Conservation (phyloP, 2,113 vertebrate species). For the Sialia sialis region DNA sequence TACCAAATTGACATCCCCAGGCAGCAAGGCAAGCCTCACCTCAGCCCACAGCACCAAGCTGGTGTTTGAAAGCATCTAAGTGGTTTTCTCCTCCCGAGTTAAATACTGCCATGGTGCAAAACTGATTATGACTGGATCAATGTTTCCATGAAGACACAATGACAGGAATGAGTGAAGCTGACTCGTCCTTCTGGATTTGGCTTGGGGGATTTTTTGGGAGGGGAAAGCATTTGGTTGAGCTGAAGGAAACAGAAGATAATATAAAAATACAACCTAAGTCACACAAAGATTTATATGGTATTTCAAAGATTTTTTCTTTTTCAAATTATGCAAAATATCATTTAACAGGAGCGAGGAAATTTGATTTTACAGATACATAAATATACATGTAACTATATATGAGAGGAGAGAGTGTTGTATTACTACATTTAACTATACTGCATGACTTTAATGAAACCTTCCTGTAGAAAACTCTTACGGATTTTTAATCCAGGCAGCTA, state of each 20-base stretch:
- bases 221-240: neutral
- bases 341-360: neutral
- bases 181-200: neutral
- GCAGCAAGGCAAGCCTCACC: neutral
- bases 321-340: neutral
- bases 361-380: constrained; percentile 10
- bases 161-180: neutral
- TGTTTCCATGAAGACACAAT: neutral
- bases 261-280: neutral
- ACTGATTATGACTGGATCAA: neutral
- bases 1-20: accelerated
- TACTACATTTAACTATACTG: neutral
- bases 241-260: neutral
- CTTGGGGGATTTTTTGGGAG: neutral
- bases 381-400: neutral
- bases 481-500: constrained; percentile 26
- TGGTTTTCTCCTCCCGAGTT: neutral
- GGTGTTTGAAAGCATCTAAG: neutral
- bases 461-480: neutral
- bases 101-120: neutral
- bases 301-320: neutral
- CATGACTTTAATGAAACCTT: constrained; percentile 6
- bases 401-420: neutral
- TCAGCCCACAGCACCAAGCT: neutral
- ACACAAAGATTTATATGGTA: neutral